Base-by-base conservation (phyloP, 2,113 vertebrate species). In the Daboia siamensis region DNA sequence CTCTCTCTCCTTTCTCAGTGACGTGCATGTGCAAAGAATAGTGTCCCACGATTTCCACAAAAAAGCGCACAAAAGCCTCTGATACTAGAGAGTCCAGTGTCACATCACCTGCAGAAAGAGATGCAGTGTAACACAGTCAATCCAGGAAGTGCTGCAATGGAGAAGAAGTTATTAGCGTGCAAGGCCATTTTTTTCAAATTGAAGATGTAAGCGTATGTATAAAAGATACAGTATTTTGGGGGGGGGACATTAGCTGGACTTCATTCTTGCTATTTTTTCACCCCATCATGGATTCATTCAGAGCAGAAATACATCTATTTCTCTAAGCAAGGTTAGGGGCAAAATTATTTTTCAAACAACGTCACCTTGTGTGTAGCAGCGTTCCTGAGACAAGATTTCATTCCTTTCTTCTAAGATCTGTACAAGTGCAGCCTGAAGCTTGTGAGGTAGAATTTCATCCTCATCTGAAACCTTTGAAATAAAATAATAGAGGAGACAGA, bases 1-100 rank as follows among this genome's bases (percentile, higher is more conserved):
- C 97, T 1, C 98, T 96, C 93, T 97, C 96, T 0, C 98, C 99
- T 17, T 91, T 95, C 90, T 98, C 97, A 0, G 98, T 98, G 94
- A 99, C 98, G 0, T 93, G 96, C 98, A 99, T 98, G 96, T 98
- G 98, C 86, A 98, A 97, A 9, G 99, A 98, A 94, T 99, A 99
- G 97, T 99, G 99, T 54, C 99, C 99, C 15, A 99, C 98, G 0
- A 99, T 93, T 96, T 99, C 99, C 97, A 99, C 99, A 11, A 99
- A 99, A 96, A 99, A 98, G 46, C 97, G 98, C 94, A 99, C 99
- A 59, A 99, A 99, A 1, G 98, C 98, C 97, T 99, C 99, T 0
- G 99, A 99, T 20, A 99, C 94, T 95, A 99, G 96, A 4, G 98
- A 96, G 96, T 98, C 98, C 39, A 98, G 96, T 20, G 94, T 95